Evolutionary conservation across 2,113 vertebrate species (phyloP), one percentile per base, ranked within the genome.

Genomic region (Rhinogobius similis): DNA sequence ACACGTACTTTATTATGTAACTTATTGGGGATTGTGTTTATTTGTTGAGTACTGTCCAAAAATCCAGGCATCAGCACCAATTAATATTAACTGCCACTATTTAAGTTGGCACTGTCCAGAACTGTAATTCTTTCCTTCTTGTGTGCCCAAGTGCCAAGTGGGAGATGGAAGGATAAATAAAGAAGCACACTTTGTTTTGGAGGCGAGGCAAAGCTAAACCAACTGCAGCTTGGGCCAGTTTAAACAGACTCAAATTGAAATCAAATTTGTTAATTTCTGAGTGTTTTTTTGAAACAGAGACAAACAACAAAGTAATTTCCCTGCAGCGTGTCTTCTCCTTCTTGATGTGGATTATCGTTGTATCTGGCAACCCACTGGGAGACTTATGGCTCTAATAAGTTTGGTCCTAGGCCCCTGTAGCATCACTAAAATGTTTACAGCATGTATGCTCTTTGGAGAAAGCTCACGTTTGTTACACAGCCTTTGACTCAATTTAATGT

Each of bases 351-450:
- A 70, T 83, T 82, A 83, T 86, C 76, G 73, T 72, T 68, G 67
- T 66, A 81, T 84, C 77, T 87, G 71, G 72, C 50, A 76, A 75
- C 83, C 68, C 55, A 64, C 73, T 81, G 81, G 71, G 86, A 84
- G 72, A 77, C 85, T 85, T 83, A 86, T 65, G 77, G 64, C 77
- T 80, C 77, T 86, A 88, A 87, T 90, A 86, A 88, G 84, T 79
- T 86, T 85, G 77, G 84, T 84, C 86, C 74, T 52, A 71, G 70
- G 77, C 79, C 85, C 86, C 87, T 53, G 82, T 82, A 87, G 87
- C 84, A 82, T 89, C 82, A 79, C 72, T 89, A 77, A 92, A 88
- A 87, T 88, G 79, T 90, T 90, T 91, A 88, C 85, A 82, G 72
- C 87, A 80, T 76, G 76, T 82, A 62, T 71, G 76, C 75, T 86